Conservation (phyloP, 1,140 invertebrate species). For the Bathynomus jamesi region DNA sequence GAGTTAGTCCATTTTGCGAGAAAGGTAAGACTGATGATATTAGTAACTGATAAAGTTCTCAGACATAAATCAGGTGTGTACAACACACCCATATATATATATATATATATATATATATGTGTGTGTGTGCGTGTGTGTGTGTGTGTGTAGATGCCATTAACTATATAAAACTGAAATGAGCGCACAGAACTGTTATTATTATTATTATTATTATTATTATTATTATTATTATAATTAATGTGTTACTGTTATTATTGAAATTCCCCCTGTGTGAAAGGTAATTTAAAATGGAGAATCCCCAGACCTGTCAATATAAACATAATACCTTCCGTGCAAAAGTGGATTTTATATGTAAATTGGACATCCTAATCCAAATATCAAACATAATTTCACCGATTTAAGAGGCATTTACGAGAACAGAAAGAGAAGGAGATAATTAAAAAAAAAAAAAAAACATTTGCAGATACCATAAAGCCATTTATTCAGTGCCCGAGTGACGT, state of each 20-base stretch:
- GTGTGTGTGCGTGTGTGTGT: not conserved
- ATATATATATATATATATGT: constrained; percentile 7
- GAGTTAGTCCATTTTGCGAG: constrained; percentile 26
- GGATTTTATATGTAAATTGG: too few species aligned
- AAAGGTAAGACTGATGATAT: constrained; percentile 23
- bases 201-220: constrained; percentile 14
- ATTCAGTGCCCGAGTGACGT: constrained; percentile 57
- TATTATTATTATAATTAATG: constrained; percentile 6
- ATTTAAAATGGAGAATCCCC: not conserved
- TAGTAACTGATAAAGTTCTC: not conserved
- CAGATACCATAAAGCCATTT: constrained; percentile 48
- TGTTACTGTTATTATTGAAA: not conserved
- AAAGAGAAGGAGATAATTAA: too few species aligned
- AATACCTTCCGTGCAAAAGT: too few species aligned
- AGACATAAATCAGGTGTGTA: not conserved
- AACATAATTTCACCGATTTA: too few species aligned
- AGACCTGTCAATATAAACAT: too few species aligned
- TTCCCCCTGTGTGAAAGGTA: not conserved
- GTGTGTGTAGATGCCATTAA: not conserved
- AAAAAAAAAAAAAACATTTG: too few species aligned
- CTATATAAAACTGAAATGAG: not conserved
- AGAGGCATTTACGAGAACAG: too few species aligned
- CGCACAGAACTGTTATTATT: constrained; percentile 6
- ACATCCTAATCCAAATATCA: too few species aligned
- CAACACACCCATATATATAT: not conserved